These are phyloP conservation scores for Anticlea derivata DNA, from an alignment of 2,888 invertebrate genomes.

Conservation along the genomic window DNA sequence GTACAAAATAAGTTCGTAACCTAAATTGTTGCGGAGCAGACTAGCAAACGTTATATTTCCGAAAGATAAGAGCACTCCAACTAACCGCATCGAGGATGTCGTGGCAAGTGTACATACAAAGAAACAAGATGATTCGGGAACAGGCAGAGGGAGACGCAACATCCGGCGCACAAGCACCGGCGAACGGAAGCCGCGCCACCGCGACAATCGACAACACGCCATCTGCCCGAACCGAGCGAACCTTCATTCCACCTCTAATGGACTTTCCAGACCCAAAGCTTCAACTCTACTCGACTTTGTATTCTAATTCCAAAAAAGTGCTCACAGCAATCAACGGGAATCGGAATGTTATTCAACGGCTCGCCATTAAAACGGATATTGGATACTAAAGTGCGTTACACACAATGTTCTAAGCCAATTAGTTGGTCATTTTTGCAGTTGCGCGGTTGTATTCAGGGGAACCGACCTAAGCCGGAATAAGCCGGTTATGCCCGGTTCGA, in stretches of 20 bases:
- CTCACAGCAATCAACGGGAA: slow-evolving; percentile 31
- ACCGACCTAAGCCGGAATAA: slow-evolving; percentile 77
- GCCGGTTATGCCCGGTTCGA: slow-evolving; percentile 78
- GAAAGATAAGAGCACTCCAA: slow-evolving; percentile 40
- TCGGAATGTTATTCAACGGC: slow-evolving; percentile 54
- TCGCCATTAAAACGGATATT: slow-evolving; percentile 70
- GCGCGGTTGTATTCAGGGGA: slow-evolving; percentile 66
- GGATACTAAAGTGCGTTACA: slow-evolving; percentile 75
- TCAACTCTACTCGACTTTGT: slow-evolving; percentile 3
- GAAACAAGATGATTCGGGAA: slow-evolving; percentile 57
- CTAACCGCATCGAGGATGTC: slow-evolving; percentile 43
- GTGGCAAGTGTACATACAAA: slow-evolving; percentile 51
- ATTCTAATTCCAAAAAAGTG: slow-evolving; percentile 21
- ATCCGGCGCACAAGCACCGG: slow-evolving; percentile 62
- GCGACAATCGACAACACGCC: slow-evolving; percentile 57
- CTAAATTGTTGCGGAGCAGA: slow-evolving; percentile 21
- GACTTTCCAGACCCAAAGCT: slow-evolving; percentile 43
- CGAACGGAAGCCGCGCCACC: slow-evolving; percentile 57
- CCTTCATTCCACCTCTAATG: slow-evolving; percentile 48
- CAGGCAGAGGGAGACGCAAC: slow-evolving; percentile 48
- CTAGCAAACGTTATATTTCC: slow-evolving; percentile 34
- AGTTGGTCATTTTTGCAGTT: slow-evolving; percentile 80
- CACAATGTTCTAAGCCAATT: slow-evolving; percentile 80
- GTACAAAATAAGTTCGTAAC: slow-evolving; percentile 12
- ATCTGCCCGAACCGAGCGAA: slow-evolving; percentile 49